Evolutionary conservation across 1,140 invertebrate species (phyloP).

Genomic region (Mercenaria mercenaria): DNA sequence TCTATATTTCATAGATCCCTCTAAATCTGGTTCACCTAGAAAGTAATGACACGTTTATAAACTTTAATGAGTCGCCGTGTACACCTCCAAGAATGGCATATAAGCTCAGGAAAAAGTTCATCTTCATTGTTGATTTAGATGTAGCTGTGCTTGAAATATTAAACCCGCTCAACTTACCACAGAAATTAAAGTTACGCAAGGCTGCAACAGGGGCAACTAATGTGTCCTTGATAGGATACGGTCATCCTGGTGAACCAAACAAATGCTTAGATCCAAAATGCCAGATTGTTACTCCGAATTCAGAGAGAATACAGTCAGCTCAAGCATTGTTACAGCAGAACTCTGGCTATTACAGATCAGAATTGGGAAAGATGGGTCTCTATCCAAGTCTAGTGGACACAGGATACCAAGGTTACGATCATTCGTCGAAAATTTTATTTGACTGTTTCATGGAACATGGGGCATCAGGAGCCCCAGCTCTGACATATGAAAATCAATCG

Average conservation of each 20-base stretch:
- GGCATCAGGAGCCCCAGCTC: too few species aligned
- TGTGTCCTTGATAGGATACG: conserved; percentile 3
- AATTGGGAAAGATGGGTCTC: not conserved
- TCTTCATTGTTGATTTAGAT: not conserved
- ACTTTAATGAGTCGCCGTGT: not conserved
- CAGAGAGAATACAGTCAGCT: not conserved
- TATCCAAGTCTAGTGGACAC: not conserved
- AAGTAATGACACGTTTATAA: not conserved
- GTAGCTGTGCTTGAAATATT: not conserved
- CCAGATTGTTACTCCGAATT: not conserved
- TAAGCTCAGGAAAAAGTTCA: not conserved
- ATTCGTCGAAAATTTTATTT: not conserved
- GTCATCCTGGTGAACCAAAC: not conserved
- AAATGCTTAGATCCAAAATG: conserved; percentile 15
- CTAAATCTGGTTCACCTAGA: too few species aligned
- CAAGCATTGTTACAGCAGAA: not conserved
- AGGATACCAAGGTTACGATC: not conserved
- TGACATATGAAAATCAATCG: not conserved
- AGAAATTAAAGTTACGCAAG: not conserved
- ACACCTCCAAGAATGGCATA: not conserved
- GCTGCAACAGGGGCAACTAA: not conserved
- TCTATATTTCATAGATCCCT: too few species aligned
- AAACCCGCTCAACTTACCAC: not conserved
- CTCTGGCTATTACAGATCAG: not conserved
- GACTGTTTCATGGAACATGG: conserved; percentile 15